These are phyloP conservation scores for Drosophila ezoana DNA, from an alignment of 2,888 invertebrate genomes.

Conservation along the genomic window DNA sequence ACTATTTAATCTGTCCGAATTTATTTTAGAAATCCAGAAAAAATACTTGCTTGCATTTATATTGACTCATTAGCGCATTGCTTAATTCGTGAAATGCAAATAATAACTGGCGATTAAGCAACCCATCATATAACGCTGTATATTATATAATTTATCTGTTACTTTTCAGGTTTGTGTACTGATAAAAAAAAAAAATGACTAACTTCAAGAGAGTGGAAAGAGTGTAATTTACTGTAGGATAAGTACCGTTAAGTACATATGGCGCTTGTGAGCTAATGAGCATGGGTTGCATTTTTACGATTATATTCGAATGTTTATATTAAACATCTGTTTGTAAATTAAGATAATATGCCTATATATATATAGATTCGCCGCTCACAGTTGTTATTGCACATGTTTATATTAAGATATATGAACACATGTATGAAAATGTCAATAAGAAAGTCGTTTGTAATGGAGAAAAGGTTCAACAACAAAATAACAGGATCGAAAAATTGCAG, in stretches of 20 bases:
- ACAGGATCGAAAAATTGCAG: too few species aligned
- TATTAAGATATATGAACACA: not conserved
- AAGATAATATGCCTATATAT: not conserved
- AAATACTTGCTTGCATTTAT: not conserved
- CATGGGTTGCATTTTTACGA: not conserved
- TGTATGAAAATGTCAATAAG: not conserved
- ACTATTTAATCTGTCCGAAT: not conserved
- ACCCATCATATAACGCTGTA: not conserved
- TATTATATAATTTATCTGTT: not conserved
- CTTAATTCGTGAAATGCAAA: slow-evolving; percentile 13
- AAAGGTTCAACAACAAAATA: too few species aligned
- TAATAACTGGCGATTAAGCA: not conserved
- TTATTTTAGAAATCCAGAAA: not conserved
- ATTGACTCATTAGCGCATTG: slow-evolving; percentile 7
- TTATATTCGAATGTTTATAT: slow-evolving; percentile 1
- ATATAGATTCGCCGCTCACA: not conserved
- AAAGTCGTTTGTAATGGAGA: too few species aligned
- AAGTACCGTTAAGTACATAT: slow-evolving; percentile 1
- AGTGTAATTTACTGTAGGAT: not conserved
- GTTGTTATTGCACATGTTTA: not conserved
- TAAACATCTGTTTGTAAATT: slow-evolving; percentile 12
- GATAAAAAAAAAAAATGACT: not conserved
- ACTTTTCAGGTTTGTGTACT: not conserved
- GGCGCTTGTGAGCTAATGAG: not conserved
- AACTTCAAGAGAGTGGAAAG: not conserved